These are phyloP conservation scores for Phataginus tetradactyla DNA, from an alignment of 2,797 vertebrate genomes.

Conservation along the genomic window DNA sequence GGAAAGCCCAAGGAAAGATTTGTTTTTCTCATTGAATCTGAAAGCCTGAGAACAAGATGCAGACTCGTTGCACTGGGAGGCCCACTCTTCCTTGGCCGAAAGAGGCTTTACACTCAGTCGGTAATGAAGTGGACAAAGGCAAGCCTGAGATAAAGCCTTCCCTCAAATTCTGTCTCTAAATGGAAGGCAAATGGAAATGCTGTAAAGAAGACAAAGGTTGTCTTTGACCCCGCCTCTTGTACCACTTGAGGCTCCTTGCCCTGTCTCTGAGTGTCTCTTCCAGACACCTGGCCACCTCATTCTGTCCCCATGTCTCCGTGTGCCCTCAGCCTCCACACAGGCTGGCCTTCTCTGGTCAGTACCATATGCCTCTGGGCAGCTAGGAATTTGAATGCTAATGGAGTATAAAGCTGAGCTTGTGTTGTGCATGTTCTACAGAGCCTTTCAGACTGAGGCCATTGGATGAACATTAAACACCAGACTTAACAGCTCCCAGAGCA, in stretches of 20 bases:
- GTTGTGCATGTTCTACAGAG: constrained; percentile 71
- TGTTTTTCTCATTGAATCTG: constrained; percentile 4
- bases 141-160: neutral
- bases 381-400: constrained; percentile 70
- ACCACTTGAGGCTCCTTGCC: neutral
- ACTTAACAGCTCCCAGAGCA: constrained; percentile 61
- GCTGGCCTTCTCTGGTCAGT: constrained; percentile 45
- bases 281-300: neutral
- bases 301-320: neutral
- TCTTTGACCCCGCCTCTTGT: neutral
- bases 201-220: constrained; percentile 8
- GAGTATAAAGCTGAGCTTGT: constrained; percentile 73
- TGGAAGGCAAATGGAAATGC: neutral
- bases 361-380: constrained; percentile 69
- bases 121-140: neutral
- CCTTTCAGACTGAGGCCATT: constrained; percentile 65
- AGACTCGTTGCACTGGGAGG: neutral
- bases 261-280: neutral
- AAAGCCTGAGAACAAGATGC: constrained; percentile 36
- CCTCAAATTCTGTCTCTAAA: constrained; percentile 1
- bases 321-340: constrained; percentile 17
- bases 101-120: neutral
- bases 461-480: constrained; percentile 70
- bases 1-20: constrained; percentile 34
- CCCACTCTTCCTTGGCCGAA: neutral